phyloP scores from a whole-genome alignment of 2,113 vertebrate genomes.

The Cranoglanis bouderius region DNA sequence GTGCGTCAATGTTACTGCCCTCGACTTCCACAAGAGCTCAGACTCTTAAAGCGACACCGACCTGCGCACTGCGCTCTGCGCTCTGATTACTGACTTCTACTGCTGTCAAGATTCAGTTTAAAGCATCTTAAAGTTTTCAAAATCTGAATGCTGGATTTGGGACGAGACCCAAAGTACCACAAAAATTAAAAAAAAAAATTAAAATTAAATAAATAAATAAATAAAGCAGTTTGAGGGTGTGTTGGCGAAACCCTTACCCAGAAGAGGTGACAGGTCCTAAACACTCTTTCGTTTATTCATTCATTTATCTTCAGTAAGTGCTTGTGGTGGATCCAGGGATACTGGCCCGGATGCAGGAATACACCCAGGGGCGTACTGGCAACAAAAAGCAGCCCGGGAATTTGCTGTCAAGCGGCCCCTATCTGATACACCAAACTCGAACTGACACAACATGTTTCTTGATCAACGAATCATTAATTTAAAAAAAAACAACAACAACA shows the following conservation, averaged over 20 bases:
- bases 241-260: background rate
- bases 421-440: too few relatives aligned
- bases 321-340: background rate
- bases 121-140: background rate
- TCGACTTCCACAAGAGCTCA: background rate
- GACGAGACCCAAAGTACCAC: background rate
- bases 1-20: background rate
- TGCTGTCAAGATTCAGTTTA: background rate
- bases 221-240: background rate
- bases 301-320: background rate
- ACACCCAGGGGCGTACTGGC: too few relatives aligned
- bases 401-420: too few relatives aligned
- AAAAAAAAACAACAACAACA: too few relatives aligned
- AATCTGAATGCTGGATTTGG: background rate
- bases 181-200: too few relatives aligned
- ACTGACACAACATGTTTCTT: too few relatives aligned
- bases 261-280: background rate
- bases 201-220: background rate
- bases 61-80: background rate
- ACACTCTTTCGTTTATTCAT: background rate
- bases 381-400: too few relatives aligned
- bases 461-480: too few relatives aligned
- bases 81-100: background rate
- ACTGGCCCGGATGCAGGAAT: background rate
- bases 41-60: conserved; percentile 26